phyloP scores from a whole-genome alignment of 1,140 invertebrate species.

The Gryllus bimaculatus region DNA sequence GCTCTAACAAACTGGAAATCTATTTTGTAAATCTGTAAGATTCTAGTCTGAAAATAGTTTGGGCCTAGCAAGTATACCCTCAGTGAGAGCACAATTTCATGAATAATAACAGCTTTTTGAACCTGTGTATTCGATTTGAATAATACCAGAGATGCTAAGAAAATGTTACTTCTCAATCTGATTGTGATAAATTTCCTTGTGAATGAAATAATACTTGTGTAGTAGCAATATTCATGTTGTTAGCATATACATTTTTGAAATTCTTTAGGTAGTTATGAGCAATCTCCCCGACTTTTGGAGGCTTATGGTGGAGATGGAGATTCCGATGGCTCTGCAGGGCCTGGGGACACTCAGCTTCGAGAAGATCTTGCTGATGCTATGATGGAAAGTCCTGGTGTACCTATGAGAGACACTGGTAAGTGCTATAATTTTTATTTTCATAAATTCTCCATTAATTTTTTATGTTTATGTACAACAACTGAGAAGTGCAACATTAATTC shows the following conservation, averaged over 20 bases:
- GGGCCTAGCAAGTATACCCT: no score
- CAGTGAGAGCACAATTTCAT: no score
- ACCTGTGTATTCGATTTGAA: no score
- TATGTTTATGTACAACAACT: not conserved
- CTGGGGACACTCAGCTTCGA: constrained; percentile 64
- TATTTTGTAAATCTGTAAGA: no score
- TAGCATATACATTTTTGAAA: not conserved
- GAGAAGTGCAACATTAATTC: not conserved
- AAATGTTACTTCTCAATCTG: no score
- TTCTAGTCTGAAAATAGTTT: no score
- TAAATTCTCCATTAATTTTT: not conserved
- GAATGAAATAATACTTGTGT: no score
- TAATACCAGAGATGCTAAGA: no score
- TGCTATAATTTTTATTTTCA: not conserved
- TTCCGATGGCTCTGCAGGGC: constrained; percentile 35
- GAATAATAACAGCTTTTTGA: no score
- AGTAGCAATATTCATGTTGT: not conserved
- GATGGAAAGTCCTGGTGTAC: constrained; percentile 62
- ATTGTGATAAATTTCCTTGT: no score
- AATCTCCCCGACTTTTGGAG: constrained; percentile 69
- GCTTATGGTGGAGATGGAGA: constrained; percentile 34
- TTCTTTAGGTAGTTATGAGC: constrained; percentile 70
- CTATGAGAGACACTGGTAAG: constrained; percentile 46
- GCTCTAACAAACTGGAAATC: no score
- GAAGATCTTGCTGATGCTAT: constrained; percentile 91